Percentiles rank a stretch among this genome's conserved stretches.
Conservation (phyloP, 2,888 invertebrate species). For the Abrostola triplasia region DNA sequence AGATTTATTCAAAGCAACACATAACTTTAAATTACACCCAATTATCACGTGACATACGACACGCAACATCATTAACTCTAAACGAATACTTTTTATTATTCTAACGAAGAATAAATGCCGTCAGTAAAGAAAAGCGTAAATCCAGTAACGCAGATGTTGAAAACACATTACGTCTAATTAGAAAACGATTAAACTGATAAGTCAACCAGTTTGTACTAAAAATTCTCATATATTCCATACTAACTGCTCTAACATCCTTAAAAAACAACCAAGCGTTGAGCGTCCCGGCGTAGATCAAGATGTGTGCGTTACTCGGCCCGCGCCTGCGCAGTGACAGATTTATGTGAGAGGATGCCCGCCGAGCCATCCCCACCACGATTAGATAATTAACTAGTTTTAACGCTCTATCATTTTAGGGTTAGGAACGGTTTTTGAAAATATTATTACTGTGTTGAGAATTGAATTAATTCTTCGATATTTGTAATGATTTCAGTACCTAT, state of each 20-base stretch:
- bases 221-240: constrained; percentile 29
- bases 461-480: not conserved
- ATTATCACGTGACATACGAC: too few species aligned
- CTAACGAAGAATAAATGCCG: not conserved
- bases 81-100: not conserved
- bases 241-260: constrained; percentile 31
- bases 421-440: constrained; percentile 8
- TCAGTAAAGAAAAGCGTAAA: constrained; percentile 2
- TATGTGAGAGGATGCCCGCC: constrained; percentile 77
- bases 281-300: constrained; percentile 72
- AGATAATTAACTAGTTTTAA: constrained; percentile 79
- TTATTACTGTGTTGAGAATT: constrained; percentile 1
- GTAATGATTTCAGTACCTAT: too few species aligned
- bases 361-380: constrained; percentile 64
- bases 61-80: not conserved
- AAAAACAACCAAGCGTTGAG: constrained; percentile 27
- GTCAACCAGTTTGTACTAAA: constrained; percentile 33
- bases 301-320: constrained; percentile 79
- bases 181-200: constrained; percentile 29
- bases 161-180: constrained; percentile 24
- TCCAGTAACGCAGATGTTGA: not conserved
- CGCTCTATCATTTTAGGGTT: constrained; percentile 39
- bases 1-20: too few species aligned
- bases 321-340: constrained; percentile 80
- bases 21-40: too few species aligned